Evolutionary conservation across 2,888 invertebrate species (phyloP), one percentile per base, ranked within the genome.

Genomic region (Ophonus ardosiacus): DNA sequence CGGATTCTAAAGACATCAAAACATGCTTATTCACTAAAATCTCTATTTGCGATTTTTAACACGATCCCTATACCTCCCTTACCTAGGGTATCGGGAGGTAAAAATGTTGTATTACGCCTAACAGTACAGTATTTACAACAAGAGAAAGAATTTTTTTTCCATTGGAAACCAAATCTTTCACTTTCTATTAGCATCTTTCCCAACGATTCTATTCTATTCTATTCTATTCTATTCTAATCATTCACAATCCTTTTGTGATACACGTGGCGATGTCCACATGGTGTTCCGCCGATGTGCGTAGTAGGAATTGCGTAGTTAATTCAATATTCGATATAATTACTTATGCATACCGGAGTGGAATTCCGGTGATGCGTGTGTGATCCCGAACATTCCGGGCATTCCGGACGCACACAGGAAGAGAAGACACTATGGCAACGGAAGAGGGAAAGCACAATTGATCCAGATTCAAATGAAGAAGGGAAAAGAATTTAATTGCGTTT

Each of bases 261-360:
- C 43, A 51, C 43, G 43, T 51, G 43, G 43, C 43, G 5, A 13
- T 51, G 43, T 51, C 43, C 43, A 10, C 43, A 13, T 51, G 43
- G 43, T 51, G 43, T 51, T 51, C 8, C 43, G 43, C 43, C 2
- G 13, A 51, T 10, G 43, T 51, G 43, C 43, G 43, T 51, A 51
- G 43, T 13, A 51, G 43, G 43, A 51, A 51, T 51, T 51, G 38
- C 71, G 57, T 17, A 83, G 76, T 83, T 83, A 83, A 83, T 83
- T 76, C 83, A 83, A 83, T 83, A 83, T 83, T 61, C 83, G 74
- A 83, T 76, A 83, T 83, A 83, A 83, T 83, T 83, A 83, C 83
- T 83, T 83, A 83, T 83, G 83, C 83, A 83, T 83, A 83, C 83
- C 83, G 63, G 76, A 59, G 71, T n/a, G 56, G 78, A 78, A 78